Evolutionary conservation across 2,113 vertebrate genomes (phyloP).

Genomic region (Sardina pilchardus): DNA sequence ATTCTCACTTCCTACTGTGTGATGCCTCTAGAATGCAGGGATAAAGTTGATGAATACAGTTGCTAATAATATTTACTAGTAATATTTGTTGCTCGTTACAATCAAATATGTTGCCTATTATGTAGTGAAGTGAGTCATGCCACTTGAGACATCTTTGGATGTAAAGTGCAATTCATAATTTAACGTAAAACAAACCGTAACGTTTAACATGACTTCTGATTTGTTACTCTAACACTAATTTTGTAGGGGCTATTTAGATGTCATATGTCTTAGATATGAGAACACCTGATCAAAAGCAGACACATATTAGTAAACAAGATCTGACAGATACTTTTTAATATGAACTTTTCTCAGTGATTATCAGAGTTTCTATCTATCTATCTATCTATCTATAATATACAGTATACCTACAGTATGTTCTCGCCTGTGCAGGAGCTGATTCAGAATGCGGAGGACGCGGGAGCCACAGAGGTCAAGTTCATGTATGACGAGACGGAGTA

Average conservation of each 20-base stretch:
- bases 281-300: not conserved
- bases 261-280: not conserved
- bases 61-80: too few relatives aligned
- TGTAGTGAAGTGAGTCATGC: not conserved
- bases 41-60: not conserved
- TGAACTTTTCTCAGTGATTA: too few relatives aligned
- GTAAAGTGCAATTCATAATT: not conserved
- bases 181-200: not conserved
- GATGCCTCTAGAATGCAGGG: not conserved
- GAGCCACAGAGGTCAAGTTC: constrained; percentile 94
- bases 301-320: not conserved
- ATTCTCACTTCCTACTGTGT: not conserved
- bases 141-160: not conserved
- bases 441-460: constrained; percentile 98
- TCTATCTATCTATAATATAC: too few relatives aligned
- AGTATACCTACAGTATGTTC: too few relatives aligned
- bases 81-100: not conserved
- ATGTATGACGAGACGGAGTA: constrained; percentile 94
- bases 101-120: not conserved
- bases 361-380: not conserved
- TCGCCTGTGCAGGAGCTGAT: constrained; percentile 84
- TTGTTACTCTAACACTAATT: not conserved
- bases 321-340: too few relatives aligned
- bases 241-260: not conserved
- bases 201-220: not conserved